Evolutionary conservation across 2,113 vertebrate species (phyloP), one percentile per base, ranked within the genome.

Genomic region (Pontoporia blainvillei): DNA sequence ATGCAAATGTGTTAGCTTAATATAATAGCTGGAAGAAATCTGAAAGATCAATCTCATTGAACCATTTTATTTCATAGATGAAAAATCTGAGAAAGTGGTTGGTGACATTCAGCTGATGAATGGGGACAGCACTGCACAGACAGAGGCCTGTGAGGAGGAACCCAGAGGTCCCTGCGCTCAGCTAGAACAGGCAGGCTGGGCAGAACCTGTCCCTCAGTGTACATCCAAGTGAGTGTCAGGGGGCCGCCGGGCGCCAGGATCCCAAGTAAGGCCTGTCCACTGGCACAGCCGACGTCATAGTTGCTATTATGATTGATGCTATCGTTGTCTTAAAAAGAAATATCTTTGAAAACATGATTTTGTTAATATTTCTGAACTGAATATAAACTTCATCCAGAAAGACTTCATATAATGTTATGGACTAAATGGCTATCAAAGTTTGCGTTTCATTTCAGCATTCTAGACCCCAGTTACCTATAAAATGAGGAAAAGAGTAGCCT

Each of bases 1-100:
- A 86, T 86, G 79, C 61, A 95, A 90, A 92, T 94, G 27, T 52
- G 46, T 72, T 71, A 75, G 54, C 46, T 67, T 91, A 39, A 79
- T 93, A 15, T 67, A 88, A 61, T 39, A 39, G 25, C 67, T 79
- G 67, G 46, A 72, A 64, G 49, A 62, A 86, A 94, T 54, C 54
- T 83, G 61, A 52, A 73, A 78, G 67, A 73, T 91, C 75, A 86
- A 34, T 57, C 71, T 90, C 36, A 75, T 6, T 31, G 73, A 87
- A 20, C 6, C 59, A 59, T 84, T 90, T 94, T 69, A 54, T 64
- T 81, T 72, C 75, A 31, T 14, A 69, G 41, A 73, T 69, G 82
- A 90, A 59, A 73, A 92, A 23, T 66, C 52, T 61, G 52, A 83
- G 49, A 59, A 66, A 66, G 10, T 46, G 20, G 1, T 17, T 59